Conservation (phyloP, 2,113 vertebrate species). For the Cettia cetti region DNA sequence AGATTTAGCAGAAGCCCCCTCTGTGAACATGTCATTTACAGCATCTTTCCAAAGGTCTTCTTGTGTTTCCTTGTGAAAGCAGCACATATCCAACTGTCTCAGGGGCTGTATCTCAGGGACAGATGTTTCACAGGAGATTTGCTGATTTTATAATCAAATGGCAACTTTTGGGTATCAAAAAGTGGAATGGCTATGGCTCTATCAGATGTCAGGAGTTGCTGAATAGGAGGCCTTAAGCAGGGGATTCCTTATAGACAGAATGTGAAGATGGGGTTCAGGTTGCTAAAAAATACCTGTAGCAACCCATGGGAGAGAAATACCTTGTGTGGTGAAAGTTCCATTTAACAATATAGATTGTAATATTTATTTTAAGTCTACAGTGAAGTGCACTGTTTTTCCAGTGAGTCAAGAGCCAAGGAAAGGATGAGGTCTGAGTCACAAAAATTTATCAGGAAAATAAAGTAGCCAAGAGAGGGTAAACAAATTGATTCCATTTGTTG, state of each 20-base stretch:
- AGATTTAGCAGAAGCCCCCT: not conserved
- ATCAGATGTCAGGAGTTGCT: not conserved
- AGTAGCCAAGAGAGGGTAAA: not conserved
- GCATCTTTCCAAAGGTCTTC: not conserved
- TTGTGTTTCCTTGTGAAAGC: not conserved
- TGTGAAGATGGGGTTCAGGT: not conserved
- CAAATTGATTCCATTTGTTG: not conserved
- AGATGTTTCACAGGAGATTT: not conserved
- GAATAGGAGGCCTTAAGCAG: not conserved
- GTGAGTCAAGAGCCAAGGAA: not conserved
- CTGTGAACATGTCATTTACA: not conserved
- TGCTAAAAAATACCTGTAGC: not conserved
- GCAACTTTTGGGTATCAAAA: not conserved
- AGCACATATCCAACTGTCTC: not conserved
- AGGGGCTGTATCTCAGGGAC: not conserved
- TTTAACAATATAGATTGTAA: not conserved
- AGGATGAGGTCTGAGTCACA: not conserved
- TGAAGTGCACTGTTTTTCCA: not conserved
- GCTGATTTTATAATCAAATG: not conserved
- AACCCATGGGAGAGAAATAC: not conserved
- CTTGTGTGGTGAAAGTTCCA: not conserved
- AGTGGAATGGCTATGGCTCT: not conserved
- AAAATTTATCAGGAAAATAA: not conserved
- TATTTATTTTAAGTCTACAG: not conserved
- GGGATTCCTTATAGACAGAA: not conserved